phyloP scores from a whole-genome alignment of 2,113 vertebrate genomes.

The Elachura formosa region DNA sequence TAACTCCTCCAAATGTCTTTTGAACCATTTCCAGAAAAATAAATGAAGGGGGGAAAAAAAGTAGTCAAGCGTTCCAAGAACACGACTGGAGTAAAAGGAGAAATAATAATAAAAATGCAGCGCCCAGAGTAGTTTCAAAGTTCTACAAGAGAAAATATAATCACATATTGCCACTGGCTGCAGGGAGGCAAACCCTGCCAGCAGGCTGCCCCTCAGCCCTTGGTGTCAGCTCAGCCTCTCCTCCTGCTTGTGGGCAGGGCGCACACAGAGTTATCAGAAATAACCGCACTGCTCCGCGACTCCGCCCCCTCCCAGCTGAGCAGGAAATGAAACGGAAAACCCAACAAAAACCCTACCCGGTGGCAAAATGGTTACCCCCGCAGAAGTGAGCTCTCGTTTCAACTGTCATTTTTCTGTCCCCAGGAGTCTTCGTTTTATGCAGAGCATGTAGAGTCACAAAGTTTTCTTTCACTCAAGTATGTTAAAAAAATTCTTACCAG shows the following conservation, averaged over 20 bases:
- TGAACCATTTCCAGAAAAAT: constrained; percentile 40
- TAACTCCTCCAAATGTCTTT: constrained; percentile 40
- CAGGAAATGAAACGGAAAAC: background rate
- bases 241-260: background rate
- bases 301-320: background rate
- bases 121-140: background rate
- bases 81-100: background rate
- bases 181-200: background rate
- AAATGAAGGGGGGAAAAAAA: background rate
- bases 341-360: background rate
- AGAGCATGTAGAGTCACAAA: background rate
- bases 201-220: background rate
- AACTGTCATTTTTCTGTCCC: background rate
- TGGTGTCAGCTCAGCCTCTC: background rate
- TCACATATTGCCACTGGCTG: background rate
- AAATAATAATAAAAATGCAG: background rate
- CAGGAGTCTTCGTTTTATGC: background rate
- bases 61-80: constrained; percentile 3
- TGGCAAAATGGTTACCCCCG: background rate
- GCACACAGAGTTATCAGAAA: background rate
- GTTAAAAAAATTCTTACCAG: background rate
- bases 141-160: background rate
- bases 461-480: background rate
- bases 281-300: too few relatives aligned
- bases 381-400: background rate